These are phyloP conservation scores for Sus cebifrons DNA, from an alignment of 2,797 vertebrate species.

Conservation along the genomic window DNA sequence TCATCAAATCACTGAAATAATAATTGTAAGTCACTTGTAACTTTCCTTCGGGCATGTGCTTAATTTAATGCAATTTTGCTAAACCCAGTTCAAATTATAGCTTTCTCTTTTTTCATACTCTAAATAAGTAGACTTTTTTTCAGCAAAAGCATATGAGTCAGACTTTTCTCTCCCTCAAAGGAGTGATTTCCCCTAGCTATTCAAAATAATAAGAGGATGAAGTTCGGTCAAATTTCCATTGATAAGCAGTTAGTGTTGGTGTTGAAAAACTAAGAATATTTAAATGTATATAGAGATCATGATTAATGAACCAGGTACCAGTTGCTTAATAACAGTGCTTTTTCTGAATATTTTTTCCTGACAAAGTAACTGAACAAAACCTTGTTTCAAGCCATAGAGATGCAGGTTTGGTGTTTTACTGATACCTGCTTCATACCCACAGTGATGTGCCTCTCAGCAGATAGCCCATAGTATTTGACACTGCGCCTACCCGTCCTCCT, in stretches of 20 bases:
- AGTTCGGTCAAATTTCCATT: neutral
- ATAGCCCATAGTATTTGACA: neutral
- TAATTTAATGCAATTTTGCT: constrained; percentile 25
- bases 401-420: neutral
- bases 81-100: neutral
- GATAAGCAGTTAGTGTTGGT: neutral
- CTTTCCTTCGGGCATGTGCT: constrained; percentile 12
- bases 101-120: neutral
- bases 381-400: neutral
- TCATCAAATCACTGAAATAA: constrained; percentile 48
- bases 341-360: neutral
- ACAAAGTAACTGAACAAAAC: neutral
- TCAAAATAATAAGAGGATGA: neutral
- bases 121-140: constrained; percentile 31
- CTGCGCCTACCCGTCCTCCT: neutral
- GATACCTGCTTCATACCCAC: neutral
- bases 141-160: neutral
- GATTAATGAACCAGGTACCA: neutral
- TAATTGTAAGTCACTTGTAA: constrained; percentile 46
- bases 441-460: neutral
- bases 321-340: neutral
- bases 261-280: neutral
- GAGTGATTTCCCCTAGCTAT: neutral
- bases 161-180: neutral
- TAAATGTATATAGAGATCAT: neutral